Percentiles rank a stretch among this genome's conserved stretches.
Conservation (phyloP, 1,140 invertebrate species). For the Pissodes strobi region DNA sequence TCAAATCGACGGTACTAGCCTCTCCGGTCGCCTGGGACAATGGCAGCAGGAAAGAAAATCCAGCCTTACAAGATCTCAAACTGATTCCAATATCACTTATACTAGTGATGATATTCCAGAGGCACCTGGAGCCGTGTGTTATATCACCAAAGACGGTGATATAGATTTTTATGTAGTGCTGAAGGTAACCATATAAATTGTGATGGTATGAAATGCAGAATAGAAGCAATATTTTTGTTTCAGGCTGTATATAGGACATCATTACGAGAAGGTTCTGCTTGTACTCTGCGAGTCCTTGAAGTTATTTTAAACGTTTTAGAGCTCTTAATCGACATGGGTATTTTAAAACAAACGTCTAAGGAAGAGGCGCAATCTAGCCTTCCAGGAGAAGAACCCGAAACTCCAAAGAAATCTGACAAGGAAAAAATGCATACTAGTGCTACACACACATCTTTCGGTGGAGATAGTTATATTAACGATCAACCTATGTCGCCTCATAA, state of each 20-base stretch:
- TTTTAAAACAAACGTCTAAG: conserved; percentile 66
- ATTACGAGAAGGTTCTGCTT: conserved; percentile 73
- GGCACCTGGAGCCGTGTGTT: conserved; percentile 86
- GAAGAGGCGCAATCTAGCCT: conserved; percentile 55
- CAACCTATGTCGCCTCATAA: conserved; percentile 48
- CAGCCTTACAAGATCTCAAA: conserved; percentile 83
- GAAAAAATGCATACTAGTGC: conserved; percentile 41
- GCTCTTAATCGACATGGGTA: conserved; percentile 84
- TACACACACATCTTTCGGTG: conserved; percentile 36
- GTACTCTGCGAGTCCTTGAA: conserved; percentile 85
- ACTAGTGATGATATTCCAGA: conserved; percentile 76
- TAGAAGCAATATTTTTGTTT: conserved; percentile 9
- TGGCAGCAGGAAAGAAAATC: conserved; percentile 68
- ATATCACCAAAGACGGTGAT: conserved; percentile 94
- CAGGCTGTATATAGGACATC: conserved; percentile 86
- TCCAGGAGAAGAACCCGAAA: conserved; percentile 52
- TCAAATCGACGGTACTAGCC: conserved; percentile 74
- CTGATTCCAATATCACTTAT: conserved; percentile 93
- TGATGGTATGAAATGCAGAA: neutral
- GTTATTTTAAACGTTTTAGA: conserved; percentile 88
- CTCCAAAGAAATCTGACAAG: conserved; percentile 38
- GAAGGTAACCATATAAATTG: conserved; percentile 62
- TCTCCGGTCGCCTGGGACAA: conserved; percentile 62
- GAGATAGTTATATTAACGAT: conserved; percentile 50
- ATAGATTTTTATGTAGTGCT: conserved; percentile 90